phyloP scores from a whole-genome alignment of 2,888 invertebrate species.

The Aporophyla lueneburgensis region DNA sequence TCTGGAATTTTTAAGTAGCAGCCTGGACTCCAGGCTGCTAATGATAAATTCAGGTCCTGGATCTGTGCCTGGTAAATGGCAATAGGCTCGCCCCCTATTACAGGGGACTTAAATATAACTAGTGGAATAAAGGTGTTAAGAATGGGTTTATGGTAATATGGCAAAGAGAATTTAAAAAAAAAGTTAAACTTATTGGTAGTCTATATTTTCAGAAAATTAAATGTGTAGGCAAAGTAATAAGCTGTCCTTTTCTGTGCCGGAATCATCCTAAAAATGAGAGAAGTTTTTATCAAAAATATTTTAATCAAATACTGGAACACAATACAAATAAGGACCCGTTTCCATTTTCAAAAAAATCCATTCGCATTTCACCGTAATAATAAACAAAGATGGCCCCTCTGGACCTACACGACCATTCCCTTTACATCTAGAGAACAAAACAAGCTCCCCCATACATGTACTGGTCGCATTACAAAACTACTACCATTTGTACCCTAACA shows the following conservation, averaged over 20 bases:
- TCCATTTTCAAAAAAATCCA: conserved; percentile 15
- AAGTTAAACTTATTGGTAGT: not conserved
- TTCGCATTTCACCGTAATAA: not conserved
- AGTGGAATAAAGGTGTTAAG: no score
- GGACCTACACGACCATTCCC: not conserved
- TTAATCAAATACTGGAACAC: not conserved
- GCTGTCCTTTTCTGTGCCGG: not conserved
- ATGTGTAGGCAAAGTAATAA: not conserved
- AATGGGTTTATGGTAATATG: no score
- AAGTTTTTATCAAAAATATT: not conserved
- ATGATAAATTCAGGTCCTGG: no score
- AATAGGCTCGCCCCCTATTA: no score
- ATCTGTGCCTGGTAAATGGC: no score
- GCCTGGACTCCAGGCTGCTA: no score
- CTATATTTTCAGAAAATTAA: not conserved
- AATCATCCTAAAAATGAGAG: not conserved
- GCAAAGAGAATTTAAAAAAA: not conserved
- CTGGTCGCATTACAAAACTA: conserved; percentile 30
- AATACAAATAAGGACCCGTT: not conserved
- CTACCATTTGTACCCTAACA: conserved; percentile 16
- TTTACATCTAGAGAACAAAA: conserved; percentile 36
- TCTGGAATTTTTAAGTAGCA: no score
- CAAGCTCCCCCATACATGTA: conserved; percentile 29
- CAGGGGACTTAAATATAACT: no score
- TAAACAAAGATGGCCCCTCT: conserved; percentile 1